A percentile compares a stretch with the other conserved stretches of the same genome.
These are phyloP conservation scores for Andrena chrysosceles DNA, from an alignment of 2,888 invertebrate species.

Conservation along the genomic window DNA sequence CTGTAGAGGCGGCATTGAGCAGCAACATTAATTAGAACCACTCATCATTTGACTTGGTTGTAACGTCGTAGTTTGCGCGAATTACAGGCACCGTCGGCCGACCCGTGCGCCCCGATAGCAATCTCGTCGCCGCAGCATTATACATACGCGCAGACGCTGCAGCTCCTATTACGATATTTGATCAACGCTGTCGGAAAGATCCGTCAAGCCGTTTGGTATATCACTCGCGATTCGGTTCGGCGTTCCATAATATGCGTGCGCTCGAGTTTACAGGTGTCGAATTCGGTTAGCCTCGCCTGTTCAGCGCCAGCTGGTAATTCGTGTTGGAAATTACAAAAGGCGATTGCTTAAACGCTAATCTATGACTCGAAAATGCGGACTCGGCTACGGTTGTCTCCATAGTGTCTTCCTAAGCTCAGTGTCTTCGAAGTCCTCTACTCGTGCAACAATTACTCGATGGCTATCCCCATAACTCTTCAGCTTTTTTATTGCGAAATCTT, in stretches of 20 bases:
- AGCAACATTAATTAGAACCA: slow-evolving; percentile 76
- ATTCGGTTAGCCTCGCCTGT: slow-evolving; percentile 32
- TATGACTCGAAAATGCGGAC: no score
- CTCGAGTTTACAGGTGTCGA: slow-evolving; percentile 13
- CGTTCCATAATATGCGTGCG: slow-evolving; percentile 4
- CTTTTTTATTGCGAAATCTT: no score
- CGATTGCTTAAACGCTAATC: no score
- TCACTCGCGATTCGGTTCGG: slow-evolving; percentile 19
- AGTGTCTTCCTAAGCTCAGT: no score
- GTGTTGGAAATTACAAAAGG: no score
- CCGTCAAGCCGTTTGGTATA: slow-evolving; percentile 36
- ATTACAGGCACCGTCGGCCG: slow-evolving; percentile 46
- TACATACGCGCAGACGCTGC: slow-evolving; percentile 49
- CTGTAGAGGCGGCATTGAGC: slow-evolving; percentile 53
- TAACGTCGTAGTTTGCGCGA: slow-evolving; percentile 63
- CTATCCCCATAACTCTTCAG: no score
- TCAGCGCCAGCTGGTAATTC: not conserved
- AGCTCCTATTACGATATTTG: slow-evolving; percentile 51
- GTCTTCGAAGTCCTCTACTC: no score
- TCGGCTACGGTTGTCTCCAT: no score
- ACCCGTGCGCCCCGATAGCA: slow-evolving; percentile 32
- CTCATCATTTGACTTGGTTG: slow-evolving; percentile 74
- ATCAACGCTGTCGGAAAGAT: slow-evolving; percentile 45
- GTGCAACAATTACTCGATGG: no score
- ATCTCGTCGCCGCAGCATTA: slow-evolving; percentile 34